phyloP scores from a whole-genome alignment of 2,888 invertebrate species.

The Troides helena region DNA sequence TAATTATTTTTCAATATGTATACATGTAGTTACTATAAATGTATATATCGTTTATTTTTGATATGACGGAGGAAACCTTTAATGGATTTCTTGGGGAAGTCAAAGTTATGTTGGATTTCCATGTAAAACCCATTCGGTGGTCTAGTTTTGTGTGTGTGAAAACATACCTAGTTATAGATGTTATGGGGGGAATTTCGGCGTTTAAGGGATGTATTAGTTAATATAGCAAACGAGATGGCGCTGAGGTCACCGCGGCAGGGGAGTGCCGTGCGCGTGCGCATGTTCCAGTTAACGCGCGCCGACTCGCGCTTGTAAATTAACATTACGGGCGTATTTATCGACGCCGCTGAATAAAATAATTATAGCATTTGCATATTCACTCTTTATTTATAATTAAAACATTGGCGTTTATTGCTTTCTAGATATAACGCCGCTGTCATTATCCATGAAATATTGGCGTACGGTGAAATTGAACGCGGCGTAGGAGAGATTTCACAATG shows the following conservation, averaged over 20 bases:
- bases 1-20: too few species aligned
- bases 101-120: too few species aligned
- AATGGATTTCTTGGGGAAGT: too few species aligned
- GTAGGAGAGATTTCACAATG: constrained; percentile 21
- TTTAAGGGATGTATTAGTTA: constrained; percentile 39
- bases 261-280: constrained; percentile 36
- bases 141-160: too few species aligned
- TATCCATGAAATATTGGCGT: constrained; percentile 21
- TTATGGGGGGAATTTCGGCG: neutral
- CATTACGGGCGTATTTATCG: constrained; percentile 38
- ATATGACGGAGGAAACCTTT: too few species aligned
- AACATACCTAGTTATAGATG: too few species aligned
- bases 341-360: constrained; percentile 30
- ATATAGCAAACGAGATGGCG: constrained; percentile 46
- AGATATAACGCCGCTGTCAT: constrained; percentile 28
- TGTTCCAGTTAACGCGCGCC: constrained; percentile 43
- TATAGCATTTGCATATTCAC: constrained; percentile 34
- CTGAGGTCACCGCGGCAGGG: constrained; percentile 37
- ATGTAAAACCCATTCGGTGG: too few species aligned
- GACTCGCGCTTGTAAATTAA: constrained; percentile 42
- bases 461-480: constrained; percentile 24
- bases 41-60: too few species aligned
- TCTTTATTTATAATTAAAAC: constrained; percentile 35
- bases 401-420: constrained; percentile 30
- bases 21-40: too few species aligned